Base-by-base conservation (phyloP, 2,797 vertebrate species). In the Danio choprae region DNA sequence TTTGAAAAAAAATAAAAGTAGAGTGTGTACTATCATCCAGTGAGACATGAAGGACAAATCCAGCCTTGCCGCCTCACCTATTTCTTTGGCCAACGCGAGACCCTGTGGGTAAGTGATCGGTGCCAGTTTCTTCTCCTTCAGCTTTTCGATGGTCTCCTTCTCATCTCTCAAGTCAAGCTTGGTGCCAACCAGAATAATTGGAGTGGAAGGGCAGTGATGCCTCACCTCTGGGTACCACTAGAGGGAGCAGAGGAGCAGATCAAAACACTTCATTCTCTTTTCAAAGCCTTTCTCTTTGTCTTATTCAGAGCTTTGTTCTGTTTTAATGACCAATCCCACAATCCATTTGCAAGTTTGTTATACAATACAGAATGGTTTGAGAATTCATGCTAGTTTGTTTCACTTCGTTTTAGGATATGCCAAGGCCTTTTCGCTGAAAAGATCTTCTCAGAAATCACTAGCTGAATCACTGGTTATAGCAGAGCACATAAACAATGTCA, bases 221-320 rank as follows among this genome's bases (percentile, higher is more conserved):
- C 96, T 87, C 46, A 97, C 96, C 88, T 97, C 96, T 0, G 96
- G 96, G 83, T 93, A 96, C 96, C 96, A 97, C 96, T 97, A 70
- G 16, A 16, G 20, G 60, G 74, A 77, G 79, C 18, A 85, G 40
- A 46, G 8, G 10, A 78, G 70, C 51, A 83, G 22, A 56, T 62
- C 20, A 11, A n/a, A 46, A 59, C 46, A 6, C 2, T 20, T 51
- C 5, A 53, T 62, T 64, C 46, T 38, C 15, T 15, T n/a, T n/a
- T n/a, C n/a, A n/a, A n/a, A n/a, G 20, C 11, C 16, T 68, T 68
- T 64, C 41, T 64, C n/a, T 64, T 44, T 44, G 62, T 11, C 6
- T 68, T 68, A 48, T 68, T 38, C 0, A 68, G n/a, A 53, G 51
- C 7, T 18, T 16, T 10, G 55, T 4, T 40, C 7, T 53, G n/a